Evolutionary conservation across 2,888 invertebrate species (phyloP), one percentile per base, ranked within the genome.

Genomic region (Athripsodes cinereus): DNA sequence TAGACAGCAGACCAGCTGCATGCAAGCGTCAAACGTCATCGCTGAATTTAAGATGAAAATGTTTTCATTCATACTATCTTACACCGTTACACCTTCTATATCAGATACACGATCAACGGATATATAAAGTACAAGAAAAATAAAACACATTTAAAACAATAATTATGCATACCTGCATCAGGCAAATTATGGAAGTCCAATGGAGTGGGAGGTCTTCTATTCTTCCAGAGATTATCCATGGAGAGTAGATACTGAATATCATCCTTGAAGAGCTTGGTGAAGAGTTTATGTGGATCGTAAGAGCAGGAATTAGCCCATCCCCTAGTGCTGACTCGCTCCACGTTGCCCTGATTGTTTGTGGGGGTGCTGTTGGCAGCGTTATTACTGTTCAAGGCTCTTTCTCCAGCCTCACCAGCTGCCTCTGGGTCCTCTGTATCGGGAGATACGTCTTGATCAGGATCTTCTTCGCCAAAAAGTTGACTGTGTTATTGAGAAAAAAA

Each of bases 371-470:
- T 40, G 40, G 40, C 8, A 40, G 40, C 13, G 16, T 40, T 40
- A 13, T 13, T 40, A 13, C 13, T 67, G 6, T 74, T 70, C 40
- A 84, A 66, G 18, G 86, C 85, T 13, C 76, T 76, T 53, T 80
- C 71, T 0, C 86, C 88, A 3, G 88, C 87, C 47, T 79, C 77
- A 65, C 87, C 88, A 19, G 86, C 82, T 3, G 92, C 89, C 74
- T 97, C 97, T 6, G 96, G 96, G 75, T 98, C 97, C 19, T 90
- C 94, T 1, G 93, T 87, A 69, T 99, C 98, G 0, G 99, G 99
- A 11, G 97, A 96, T 1, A 99, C 97, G 72, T 98, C 98, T 69
- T 98, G 61, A 44, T 98, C 97, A 0, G 95, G 92, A 72, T 96
- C 96, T 62, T 88, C 88, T 74, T 97, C 96, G 0, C 99, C 99